Percentiles rank a stretch among this genome's conserved stretches.
phyloP scores from a whole-genome alignment of 2,888 invertebrate species.

The Eumacrocentrus americanus region DNA sequence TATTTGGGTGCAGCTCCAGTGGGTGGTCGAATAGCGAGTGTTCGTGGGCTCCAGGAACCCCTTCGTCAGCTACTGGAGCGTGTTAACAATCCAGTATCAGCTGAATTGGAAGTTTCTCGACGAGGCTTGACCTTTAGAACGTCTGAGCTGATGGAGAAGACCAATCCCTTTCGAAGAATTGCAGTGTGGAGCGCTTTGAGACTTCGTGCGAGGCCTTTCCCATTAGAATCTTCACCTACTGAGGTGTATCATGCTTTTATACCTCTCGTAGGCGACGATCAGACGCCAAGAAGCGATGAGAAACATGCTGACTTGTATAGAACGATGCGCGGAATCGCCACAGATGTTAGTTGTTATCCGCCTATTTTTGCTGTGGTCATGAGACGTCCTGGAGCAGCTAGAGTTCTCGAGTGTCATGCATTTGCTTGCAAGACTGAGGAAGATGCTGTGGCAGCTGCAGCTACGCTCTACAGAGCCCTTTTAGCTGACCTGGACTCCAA shows the following conservation, averaged over 20 bases:
- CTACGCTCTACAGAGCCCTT: conserved; percentile 86
- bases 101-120: conserved; percentile 57
- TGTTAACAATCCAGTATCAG: conserved; percentile 46
- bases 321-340: conserved; percentile 56
- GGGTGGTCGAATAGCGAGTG: conserved; percentile 79
- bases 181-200: conserved; percentile 93
- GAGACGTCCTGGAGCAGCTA: conserved; percentile 77
- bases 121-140: conserved; percentile 57
- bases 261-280: conserved; percentile 67
- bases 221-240: conserved; percentile 28
- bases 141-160: conserved; percentile 54
- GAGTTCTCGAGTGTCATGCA: conserved; percentile 87
- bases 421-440: conserved; percentile 89
- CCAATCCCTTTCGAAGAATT: conserved; percentile 88
- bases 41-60: conserved; percentile 82
- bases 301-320: conserved; percentile 63
- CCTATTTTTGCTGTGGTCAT: conserved; percentile 91
- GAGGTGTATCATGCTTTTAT: conserved; percentile 77
- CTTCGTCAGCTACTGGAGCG: conserved; percentile 62
- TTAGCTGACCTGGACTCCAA: conserved; percentile 67
- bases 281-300: conserved; percentile 69
- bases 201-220: conserved; percentile 61
- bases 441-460: conserved; percentile 90
- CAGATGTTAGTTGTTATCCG: conserved; percentile 68
- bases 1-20: conserved; percentile 83